Conservation (phyloP, 2,113 vertebrate genomes). For the Sorex fumeus region DNA sequence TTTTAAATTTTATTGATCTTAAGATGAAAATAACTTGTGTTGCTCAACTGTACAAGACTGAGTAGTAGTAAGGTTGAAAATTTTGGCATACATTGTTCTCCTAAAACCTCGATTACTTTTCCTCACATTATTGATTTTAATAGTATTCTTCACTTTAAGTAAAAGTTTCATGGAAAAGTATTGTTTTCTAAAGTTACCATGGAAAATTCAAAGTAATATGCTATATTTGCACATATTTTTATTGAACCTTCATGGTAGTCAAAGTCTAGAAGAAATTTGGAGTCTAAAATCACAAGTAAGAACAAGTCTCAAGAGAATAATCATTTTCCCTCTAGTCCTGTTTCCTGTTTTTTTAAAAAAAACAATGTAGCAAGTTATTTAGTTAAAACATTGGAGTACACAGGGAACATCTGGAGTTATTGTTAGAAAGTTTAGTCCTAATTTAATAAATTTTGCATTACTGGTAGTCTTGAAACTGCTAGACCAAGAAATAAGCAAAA, state of each 20-base stretch:
- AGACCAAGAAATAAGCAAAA: too few species aligned
- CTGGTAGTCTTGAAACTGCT: too few species aligned
- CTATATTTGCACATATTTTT: background rate
- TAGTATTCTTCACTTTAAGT: background rate
- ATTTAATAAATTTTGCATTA: too few species aligned
- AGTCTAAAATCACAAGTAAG: background rate
- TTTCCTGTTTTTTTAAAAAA: too few species aligned
- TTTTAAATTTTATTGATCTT: background rate
- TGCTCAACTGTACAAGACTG: background rate
- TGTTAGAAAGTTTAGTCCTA: too few species aligned
- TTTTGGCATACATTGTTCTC: background rate
- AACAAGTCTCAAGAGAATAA: background rate
- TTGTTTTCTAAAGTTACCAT: too few species aligned
- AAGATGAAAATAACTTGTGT: background rate
- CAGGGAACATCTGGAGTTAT: too few species aligned
- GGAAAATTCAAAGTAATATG: too few species aligned
- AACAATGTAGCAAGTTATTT: too few species aligned
- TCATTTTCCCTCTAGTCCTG: background rate
- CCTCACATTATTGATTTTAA: background rate
- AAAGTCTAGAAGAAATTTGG: background rate
- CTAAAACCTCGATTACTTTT: background rate
- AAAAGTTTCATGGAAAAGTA: too few species aligned
- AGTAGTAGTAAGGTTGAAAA: background rate
- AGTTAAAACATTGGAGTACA: too few species aligned
- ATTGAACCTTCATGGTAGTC: background rate